These are phyloP conservation scores for Vombatus ursinus DNA, from an alignment of 2,113 vertebrate species.

Conservation along the genomic window DNA sequence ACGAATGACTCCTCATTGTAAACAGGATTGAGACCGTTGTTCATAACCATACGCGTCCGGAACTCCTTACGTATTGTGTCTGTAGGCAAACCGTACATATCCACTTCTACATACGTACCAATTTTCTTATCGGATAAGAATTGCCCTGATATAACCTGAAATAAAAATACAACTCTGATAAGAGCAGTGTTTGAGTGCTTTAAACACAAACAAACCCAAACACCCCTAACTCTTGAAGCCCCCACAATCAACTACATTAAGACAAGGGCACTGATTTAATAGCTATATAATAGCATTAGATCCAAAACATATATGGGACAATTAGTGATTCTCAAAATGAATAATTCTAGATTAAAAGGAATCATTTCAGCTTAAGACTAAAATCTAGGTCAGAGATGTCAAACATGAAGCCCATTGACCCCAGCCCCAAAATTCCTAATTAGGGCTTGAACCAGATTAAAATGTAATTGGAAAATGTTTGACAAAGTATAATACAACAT, in stretches of 20 bases:
- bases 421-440: background rate
- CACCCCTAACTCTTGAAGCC: background rate
- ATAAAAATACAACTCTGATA: background rate
- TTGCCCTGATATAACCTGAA: constrained; percentile 97
- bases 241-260: background rate
- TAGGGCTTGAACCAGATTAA: background rate
- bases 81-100: constrained; percentile 98
- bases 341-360: background rate
- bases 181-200: background rate
- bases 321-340: background rate
- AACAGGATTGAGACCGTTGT: constrained; percentile 98
- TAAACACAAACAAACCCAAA: background rate
- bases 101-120: constrained; percentile 97
- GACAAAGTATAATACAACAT: background rate
- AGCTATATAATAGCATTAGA: background rate
- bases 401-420: background rate
- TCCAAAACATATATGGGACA: background rate
- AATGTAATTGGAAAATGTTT: background rate
- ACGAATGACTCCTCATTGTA: constrained; percentile 99
- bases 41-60: constrained; percentile 99
- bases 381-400: background rate
- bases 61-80: constrained; percentile 99
- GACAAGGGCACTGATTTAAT: background rate
- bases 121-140: constrained; percentile 99
- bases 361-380: background rate